Evolutionary conservation across 2,113 vertebrate genomes (phyloP), one percentile per base, ranked within the genome.

Genomic region (Hassar affinis): DNA sequence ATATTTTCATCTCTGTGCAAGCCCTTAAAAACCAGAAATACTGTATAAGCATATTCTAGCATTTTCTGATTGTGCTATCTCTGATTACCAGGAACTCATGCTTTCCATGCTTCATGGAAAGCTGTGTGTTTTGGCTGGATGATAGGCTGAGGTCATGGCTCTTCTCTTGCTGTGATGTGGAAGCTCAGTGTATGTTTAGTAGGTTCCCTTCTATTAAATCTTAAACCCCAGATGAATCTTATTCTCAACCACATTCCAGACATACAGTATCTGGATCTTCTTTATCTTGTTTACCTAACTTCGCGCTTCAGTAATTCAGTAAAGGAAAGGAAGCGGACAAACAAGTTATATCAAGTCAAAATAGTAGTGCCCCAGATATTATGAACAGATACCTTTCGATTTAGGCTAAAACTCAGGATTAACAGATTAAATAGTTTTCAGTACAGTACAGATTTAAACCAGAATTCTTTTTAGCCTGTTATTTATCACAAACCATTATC

Each of bases 191-290:
- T 75, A 83, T 85, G 82, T 88, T 87, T 52, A 83, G 56, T 86
- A 82, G 87, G 82, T 85, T 83, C 87, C 81, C 83, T 87, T 54
- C 80, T 56, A 17, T 45, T 33, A n/a, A 1, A 22, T 10, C 62
- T 59, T 49, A 86, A 90, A 90, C 86, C 86, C 87, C 66, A 77
- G 86, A 79, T 90, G 89, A 89, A 84, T 85, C 76, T 1, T 69
- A 77, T 25, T 52, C 78, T 83, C 33, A 49, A 18, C 51, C 69
- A 54, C 42, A 74, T 15, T 47, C 68, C 38, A 20, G 45, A 56
- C n/a, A n/a, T n/a, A n/a, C n/a, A n/a, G 42, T 76, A 80, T 9
- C 57, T 76, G 69, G 35, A 27, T 51, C 12, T 38, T 61, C 49
- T 76, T 54, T 27, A 69, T 22, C 69, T 4, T 2, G 14, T 77